Evolutionary conservation across 2,797 vertebrate genomes (phyloP), one percentile per base, ranked within the genome.

Genomic region (Danionella dracula): DNA sequence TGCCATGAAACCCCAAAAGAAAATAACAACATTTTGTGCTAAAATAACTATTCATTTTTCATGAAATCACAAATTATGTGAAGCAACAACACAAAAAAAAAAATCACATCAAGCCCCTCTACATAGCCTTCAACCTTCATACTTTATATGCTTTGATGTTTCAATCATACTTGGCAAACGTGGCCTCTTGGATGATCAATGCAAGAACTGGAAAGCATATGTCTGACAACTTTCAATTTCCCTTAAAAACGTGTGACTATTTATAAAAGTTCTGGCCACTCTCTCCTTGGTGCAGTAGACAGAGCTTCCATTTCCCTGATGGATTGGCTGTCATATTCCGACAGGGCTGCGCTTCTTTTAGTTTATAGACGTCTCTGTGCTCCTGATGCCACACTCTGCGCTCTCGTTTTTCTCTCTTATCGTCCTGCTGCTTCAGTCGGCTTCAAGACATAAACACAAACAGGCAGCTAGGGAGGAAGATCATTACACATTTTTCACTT

Each of bases 291-390:
- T 82, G 78, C 78, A 76, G 63, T 68, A 90, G 90, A 89, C 87
- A 85, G 85, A 79, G 86, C 83, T 85, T 91, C 90, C 81, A 89
- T 94, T 93, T 89, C 87, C 81, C 82, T 92, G 92, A 93, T 90
- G 88, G 89, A 93, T 93, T 75, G 81, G 82, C 86, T 91, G 90
- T 89, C 90, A 91, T 85, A 80, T 82, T 76, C 72, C 53, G 72
- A 88, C 83, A 89, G 84, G 73, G 79, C 77, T 73, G 81, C 76
- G 70, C 82, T 90, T 87, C 83, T 85, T 89, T 85, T 81, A 81
- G 81, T 88, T 92, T 88, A 89, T 82, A 83, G 91, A 87, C 72
- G 74, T 81, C 81, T 81, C 83, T 84, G 85, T 81, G 79, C 76
- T 81, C 76, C 79, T 78, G 80, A 83, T 69, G 83, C 73, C 72